Base-by-base conservation (phyloP, 2,888 invertebrate species). In the Nineta flava region DNA sequence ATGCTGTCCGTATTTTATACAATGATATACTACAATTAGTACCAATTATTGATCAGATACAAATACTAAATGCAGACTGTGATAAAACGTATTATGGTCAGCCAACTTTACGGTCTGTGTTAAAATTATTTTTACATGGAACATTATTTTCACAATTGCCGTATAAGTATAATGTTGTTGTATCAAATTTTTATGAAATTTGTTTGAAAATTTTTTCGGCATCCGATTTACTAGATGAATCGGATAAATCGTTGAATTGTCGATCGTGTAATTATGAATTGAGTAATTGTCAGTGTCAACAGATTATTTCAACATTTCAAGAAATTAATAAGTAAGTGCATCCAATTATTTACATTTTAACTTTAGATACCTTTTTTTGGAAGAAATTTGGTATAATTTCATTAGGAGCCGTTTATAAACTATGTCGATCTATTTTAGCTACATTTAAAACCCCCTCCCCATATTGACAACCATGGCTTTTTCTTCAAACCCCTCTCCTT, bases 151-250 rank as follows among this genome's bases (percentile, higher is more conserved):
- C 85, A 7, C 83, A 85, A 58, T 62, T 87, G 16, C 83, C 85
- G 17, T 63, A 81, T 9, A 72, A 81, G 57, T 81, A 83, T 57
- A 78, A 81, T 59, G 65, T 73, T 9, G 77, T 84, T 31, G 79
- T 86, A 1, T 75, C 78, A 56, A 77, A 79, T 48, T 88, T 87
- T 64, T 90, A 87, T 60, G 79, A 79, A 65, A 75, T 81, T 16
- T 83, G 87, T 4, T 83, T 88, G 55, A 82, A 79, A 60, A 79
- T 84, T 1, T 84, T 84, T 61, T 75, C 75, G 26, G 74, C 75
- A 57, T 70, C 70, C 52, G 79, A 81, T 56, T 3, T 26, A 26
- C 7, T 26, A 26, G 26, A 26, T 26, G 26, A 26, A 5, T 6
- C 26, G 1, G 26, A 26, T 7, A 26, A 26, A 6, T 70, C 70